Conservation (phyloP, 2,797 vertebrate species). For the Bovichtus variegatus region DNA sequence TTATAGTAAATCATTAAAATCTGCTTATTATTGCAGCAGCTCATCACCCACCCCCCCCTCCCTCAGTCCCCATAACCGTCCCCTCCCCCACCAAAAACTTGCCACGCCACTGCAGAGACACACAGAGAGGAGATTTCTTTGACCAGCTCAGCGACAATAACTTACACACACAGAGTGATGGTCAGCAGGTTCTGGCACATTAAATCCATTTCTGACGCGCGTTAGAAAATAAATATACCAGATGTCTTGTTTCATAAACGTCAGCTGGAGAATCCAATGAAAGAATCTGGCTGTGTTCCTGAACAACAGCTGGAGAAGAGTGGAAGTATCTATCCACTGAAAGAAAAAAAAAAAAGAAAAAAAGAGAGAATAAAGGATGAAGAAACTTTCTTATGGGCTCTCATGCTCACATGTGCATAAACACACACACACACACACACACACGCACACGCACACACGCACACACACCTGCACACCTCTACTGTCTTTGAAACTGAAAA, state of each 20-base stretch:
- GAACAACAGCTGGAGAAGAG: slow-evolving; percentile 72
- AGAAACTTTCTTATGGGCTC: slow-evolving; percentile 67
- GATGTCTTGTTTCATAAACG: slow-evolving; percentile 80
- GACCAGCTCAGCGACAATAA: slow-evolving; percentile 65
- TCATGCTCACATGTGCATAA: slow-evolving; percentile 65
- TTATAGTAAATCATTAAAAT: slow-evolving; percentile 99
- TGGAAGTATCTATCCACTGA: slow-evolving; percentile 56
- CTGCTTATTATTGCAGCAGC: slow-evolving; percentile 97
- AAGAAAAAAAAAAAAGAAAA: slow-evolving; percentile 12
- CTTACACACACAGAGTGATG: slow-evolving; percentile 61
- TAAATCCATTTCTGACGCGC: slow-evolving; percentile 70
- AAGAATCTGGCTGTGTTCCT: slow-evolving; percentile 68
- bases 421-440: slow-evolving; percentile 14
- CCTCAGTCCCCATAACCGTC: slow-evolving; percentile 64
- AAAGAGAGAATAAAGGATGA: slow-evolving; percentile 7
- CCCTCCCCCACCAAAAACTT: slow-evolving; percentile 57
- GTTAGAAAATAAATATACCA: slow-evolving; percentile 76
- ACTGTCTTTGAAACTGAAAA: slow-evolving; percentile 77
- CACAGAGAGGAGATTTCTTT: slow-evolving; percentile 36
- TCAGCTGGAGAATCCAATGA: slow-evolving; percentile 64
- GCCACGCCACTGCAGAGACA: slow-evolving; percentile 62
- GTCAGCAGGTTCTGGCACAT: slow-evolving; percentile 78
- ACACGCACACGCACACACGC: slow-evolving; percentile 23
- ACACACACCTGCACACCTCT: slow-evolving; percentile 62
- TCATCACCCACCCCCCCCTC: slow-evolving; percentile 87